These are phyloP conservation scores for Heliconius charithonia DNA, from an alignment of 2,888 invertebrate species.

Conservation along the genomic window DNA sequence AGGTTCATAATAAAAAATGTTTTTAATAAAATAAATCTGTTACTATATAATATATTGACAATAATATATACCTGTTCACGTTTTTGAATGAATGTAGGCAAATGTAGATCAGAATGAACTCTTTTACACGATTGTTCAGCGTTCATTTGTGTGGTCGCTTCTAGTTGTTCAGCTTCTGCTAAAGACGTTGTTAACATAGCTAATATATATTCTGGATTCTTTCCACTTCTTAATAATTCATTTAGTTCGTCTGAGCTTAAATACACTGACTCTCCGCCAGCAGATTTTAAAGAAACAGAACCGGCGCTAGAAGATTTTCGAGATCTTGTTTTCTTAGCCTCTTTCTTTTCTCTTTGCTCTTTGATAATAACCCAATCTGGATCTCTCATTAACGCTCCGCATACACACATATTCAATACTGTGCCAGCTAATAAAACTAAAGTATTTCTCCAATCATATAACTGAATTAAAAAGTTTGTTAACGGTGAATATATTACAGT, in stretches of 20 bases:
- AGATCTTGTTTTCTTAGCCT: slow-evolving; percentile 71
- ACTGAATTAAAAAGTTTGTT: slow-evolving; percentile 88
- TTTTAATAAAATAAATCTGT: neutral
- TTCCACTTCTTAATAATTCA: slow-evolving; percentile 86
- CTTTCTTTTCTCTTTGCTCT: slow-evolving; percentile 80
- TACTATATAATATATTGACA: neutral
- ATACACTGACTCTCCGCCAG: slow-evolving; percentile 78
- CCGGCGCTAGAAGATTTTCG: slow-evolving; percentile 78
- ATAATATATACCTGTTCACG: slow-evolving; percentile 84
- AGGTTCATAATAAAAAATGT: neutral
- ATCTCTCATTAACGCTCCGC: slow-evolving; percentile 93
- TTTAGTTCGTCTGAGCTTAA: slow-evolving; percentile 86
- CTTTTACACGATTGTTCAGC: slow-evolving; percentile 67
- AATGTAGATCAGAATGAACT: slow-evolving; percentile 87
- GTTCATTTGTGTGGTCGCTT: slow-evolving; percentile 75
- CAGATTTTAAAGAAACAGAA: slow-evolving; percentile 78
- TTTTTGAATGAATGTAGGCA: slow-evolving; percentile 90
- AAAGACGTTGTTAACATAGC: slow-evolving; percentile 85
- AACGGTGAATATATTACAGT: slow-evolving; percentile 94
- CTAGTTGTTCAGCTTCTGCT: slow-evolving; percentile 75
- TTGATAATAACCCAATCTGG: slow-evolving; percentile 90
- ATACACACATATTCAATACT: slow-evolving; percentile 92
- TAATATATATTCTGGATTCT: slow-evolving; percentile 86
- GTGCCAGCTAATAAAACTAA: slow-evolving; percentile 90
- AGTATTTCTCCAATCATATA: slow-evolving; percentile 92